Evolutionary conservation across 2,797 vertebrate species (phyloP), one percentile per base, ranked within the genome.

Genomic region (Tarsius wallacei): DNA sequence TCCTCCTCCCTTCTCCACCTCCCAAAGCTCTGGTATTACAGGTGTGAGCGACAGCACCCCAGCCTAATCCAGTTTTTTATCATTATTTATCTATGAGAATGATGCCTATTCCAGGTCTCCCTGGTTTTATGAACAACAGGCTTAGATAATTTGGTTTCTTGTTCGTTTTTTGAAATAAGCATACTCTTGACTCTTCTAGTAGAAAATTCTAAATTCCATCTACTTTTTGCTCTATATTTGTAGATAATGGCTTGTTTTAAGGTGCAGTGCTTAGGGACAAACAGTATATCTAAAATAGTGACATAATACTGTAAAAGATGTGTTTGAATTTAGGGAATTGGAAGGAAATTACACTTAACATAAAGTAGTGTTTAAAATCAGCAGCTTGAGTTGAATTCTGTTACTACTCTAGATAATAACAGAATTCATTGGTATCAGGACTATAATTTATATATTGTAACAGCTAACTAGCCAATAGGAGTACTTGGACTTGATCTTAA

Each of bases 241-340:
- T 87, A 95, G 95, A 85, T 97, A 80, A 49, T 87, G 71, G 21
- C 64, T 96, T 96, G 12, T 71, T 78, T 81, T 88, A 91, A 80
- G 66, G 36, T 81, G 21, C 19, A 81, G 0, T 53, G 7, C 55
- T 82, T 91, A 73, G 57, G 68, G 28, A 53, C 87, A 92, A 95
- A 86, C 91, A 93, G 31, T 16, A 90, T 61, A 14, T 93, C 49
- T 88, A 86, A 97, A 93, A 87, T 74, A 96, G 53, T 74, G 64
- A 74, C 22, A 47, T 74, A 77, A 55, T 89, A 73, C 24, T 70
- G 17, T 83, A 71, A 92, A 91, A 76, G 53, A 74, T 74, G 24
- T 70, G 42, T 82, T 90, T 82, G 93, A 80, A 90, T 85, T 86
- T 77, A 86, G 59, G 64, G 64, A 89, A 68, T 94, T 93, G 88